Percentiles rank a stretch among this genome's conserved stretches.
Conservation (phyloP, 2,113 vertebrate species). For the Hippocampus mohnikei region DNA sequence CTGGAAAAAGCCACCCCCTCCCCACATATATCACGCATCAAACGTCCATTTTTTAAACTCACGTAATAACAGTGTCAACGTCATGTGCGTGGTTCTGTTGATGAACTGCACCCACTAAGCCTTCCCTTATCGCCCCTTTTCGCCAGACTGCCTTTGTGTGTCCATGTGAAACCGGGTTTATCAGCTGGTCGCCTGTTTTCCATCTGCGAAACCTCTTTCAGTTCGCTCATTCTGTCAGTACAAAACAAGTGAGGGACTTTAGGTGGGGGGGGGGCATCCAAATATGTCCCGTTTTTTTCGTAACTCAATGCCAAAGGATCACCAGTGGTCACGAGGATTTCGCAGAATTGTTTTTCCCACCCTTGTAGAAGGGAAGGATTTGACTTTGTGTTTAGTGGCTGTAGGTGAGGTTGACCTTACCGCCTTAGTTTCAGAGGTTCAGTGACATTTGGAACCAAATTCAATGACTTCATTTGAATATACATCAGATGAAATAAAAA, state of each 20-base stretch:
- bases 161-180: slow-evolving; percentile 28
- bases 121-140: slow-evolving; percentile 1
- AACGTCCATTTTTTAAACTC: neutral
- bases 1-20: neutral
- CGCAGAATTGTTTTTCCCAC: slow-evolving; percentile 44
- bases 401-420: slow-evolving; percentile 9
- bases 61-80: slow-evolving; percentile 1
- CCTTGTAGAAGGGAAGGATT: slow-evolving; percentile 4
- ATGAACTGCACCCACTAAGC: slow-evolving; percentile 28
- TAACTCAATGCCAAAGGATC: slow-evolving; percentile 10
- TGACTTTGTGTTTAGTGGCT: neutral
- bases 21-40: neutral
- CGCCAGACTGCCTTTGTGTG: slow-evolving; percentile 14
- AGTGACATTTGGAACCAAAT: slow-evolving; percentile 17
- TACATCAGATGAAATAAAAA: slow-evolving; percentile 14
- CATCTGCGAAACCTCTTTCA: slow-evolving; percentile 31
- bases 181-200: slow-evolving; percentile 38
- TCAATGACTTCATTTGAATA: slow-evolving; percentile 35
- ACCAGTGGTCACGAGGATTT: slow-evolving; percentile 34
- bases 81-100: slow-evolving; percentile 5
- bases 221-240: slow-evolving; percentile 8
- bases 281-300: slow-evolving; percentile 31
- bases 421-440: neutral
- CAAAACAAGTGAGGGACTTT: neutral
- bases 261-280: neutral